Conservation (phyloP, 2,888 invertebrate genomes). For the Phorcus lineatus region DNA sequence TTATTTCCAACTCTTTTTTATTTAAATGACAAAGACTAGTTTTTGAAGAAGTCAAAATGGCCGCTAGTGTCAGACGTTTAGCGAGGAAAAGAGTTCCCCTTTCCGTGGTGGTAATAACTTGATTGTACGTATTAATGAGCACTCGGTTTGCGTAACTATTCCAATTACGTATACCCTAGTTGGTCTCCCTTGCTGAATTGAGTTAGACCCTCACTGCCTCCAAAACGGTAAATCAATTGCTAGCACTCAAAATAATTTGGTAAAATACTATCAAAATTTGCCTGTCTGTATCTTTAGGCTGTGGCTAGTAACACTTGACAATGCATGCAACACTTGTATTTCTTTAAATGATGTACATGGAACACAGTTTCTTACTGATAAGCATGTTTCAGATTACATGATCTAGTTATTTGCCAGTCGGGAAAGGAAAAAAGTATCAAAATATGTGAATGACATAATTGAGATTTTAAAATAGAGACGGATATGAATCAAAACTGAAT, state of each 20-base stretch:
- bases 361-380: not conserved
- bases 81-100: not conserved
- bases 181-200: not conserved
- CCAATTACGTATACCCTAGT: constrained; percentile 21
- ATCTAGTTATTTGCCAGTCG: too few relatives aligned
- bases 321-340: not conserved
- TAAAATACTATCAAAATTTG: constrained; percentile 25
- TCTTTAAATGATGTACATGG: not conserved
- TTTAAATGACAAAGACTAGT: too few relatives aligned
- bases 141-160: constrained; percentile 26
- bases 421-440: too few relatives aligned
- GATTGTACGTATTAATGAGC: constrained; percentile 31
- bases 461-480: too few relatives aligned
- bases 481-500: too few relatives aligned
- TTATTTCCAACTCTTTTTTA: too few relatives aligned
- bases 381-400: not conserved
- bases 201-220: not conserved
- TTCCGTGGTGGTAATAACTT: constrained; percentile 25
- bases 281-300: not conserved
- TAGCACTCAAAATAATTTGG: constrained; percentile 1
- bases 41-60: too few relatives aligned
- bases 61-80: too few relatives aligned
- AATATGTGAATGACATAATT: too few relatives aligned
- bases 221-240: constrained; percentile 28
- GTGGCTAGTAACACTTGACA: not conserved